Percentiles rank a stretch among this genome's conserved stretches.
These are phyloP conservation scores for Protobothrops mucrosquamatus DNA, from an alignment of 2,113 vertebrate species.

Conservation along the genomic window DNA sequence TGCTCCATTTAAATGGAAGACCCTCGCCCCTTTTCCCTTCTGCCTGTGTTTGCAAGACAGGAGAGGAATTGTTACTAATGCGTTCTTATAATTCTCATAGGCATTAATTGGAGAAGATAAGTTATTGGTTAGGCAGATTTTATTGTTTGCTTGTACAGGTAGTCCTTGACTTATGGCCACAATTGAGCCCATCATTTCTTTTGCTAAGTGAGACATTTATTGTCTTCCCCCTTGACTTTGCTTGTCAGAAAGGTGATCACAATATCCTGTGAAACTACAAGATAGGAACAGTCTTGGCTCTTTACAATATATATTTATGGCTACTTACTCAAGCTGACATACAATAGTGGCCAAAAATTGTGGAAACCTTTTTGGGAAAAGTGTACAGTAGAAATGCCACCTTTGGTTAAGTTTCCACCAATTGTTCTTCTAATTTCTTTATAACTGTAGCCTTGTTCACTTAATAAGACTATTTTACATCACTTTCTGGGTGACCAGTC, in stretches of 20 bases:
- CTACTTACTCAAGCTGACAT: not conserved
- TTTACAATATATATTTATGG: not conserved
- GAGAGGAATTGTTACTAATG: slow-evolving; percentile 40
- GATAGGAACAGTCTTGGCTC: not conserved
- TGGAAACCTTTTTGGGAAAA: no score
- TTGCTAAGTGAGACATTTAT: not conserved
- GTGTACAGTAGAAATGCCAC: no score
- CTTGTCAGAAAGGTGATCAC: not conserved
- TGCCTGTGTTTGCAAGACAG: slow-evolving; percentile 34
- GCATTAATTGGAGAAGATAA: not conserved
- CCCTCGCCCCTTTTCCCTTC: not conserved
- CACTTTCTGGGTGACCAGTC: no score
- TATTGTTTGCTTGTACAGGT: slow-evolving; percentile 52
- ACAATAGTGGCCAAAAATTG: no score
- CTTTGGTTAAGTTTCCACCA: no score
- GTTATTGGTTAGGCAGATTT: slow-evolving; percentile 29
- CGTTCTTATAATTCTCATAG: slow-evolving; percentile 19
- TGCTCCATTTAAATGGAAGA: slow-evolving; percentile 37
- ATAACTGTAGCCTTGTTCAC: no score
- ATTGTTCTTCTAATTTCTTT: no score
- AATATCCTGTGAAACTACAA: not conserved
- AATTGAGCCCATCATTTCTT: not conserved
- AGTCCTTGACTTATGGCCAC: not conserved
- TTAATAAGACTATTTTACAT: no score
- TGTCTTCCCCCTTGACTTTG: not conserved